Evolutionary conservation across 2,888 invertebrate genomes (phyloP).

Genomic region (Drosophila pseudotalamancana): DNA sequence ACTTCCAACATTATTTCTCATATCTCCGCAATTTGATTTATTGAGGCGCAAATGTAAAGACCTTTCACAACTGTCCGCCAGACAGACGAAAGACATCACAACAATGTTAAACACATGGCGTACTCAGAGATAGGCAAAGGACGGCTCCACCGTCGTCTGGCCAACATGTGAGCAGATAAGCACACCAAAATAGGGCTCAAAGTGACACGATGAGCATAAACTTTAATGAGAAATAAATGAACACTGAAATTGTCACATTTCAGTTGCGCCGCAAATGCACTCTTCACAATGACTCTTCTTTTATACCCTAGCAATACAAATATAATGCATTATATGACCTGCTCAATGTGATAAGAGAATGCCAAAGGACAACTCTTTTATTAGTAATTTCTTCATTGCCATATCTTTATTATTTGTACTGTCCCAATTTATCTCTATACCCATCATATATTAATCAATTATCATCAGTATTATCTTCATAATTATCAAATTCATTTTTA

Average conservation of each 20-base stretch:
- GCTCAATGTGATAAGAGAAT: too few species aligned
- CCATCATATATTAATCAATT: too few species aligned
- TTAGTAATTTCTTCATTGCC: too few species aligned
- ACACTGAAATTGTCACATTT: conserved; percentile 69
- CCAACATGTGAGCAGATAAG: conserved; percentile 57
- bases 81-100: conserved; percentile 39
- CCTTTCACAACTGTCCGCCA: conserved; percentile 41
- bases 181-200: conserved; percentile 55
- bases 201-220: conserved; percentile 49
- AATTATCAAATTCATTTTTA: too few species aligned
- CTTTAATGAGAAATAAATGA: conserved; percentile 60
- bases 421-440: too few species aligned
- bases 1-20: conserved; percentile 32
- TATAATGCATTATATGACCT: not conserved
- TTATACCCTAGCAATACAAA: conserved; percentile 4
- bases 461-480: too few species aligned
- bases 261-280: conserved; percentile 24
- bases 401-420: too few species aligned
- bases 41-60: conserved; percentile 58
- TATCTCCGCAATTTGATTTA: conserved; percentile 64
- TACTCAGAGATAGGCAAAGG: conserved; percentile 31
- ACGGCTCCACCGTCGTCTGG: conserved; percentile 12
- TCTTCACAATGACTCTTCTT: conserved; percentile 13
- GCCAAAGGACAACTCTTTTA: too few species aligned
- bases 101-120: conserved; percentile 68